Evolutionary conservation across 2,888 invertebrate genomes (phyloP), one percentile per base, ranked within the genome.

Genomic region (Hedya salicella): DNA sequence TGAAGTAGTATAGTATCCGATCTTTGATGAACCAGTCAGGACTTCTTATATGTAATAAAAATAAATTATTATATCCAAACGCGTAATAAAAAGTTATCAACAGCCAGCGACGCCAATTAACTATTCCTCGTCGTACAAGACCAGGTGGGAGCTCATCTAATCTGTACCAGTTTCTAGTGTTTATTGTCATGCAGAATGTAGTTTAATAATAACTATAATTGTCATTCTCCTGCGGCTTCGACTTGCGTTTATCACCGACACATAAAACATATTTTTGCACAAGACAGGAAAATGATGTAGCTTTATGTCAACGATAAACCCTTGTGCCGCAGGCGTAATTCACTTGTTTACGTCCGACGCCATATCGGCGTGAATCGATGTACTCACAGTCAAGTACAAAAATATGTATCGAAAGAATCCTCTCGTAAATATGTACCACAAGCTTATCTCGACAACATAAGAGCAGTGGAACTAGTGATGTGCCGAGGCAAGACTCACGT

Each of bases 151-250:
- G 25, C 25, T 4, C 14, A n/a, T 40, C 48, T 65, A 59, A 46
- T 32, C 25, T 39, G 14, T 32, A 14, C 14, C 17, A 46, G 46
- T 17, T 39, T 44, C 44, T 53, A 44, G 50, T 44, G 11, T 50
- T 64, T 52, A 17, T 21, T 46, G 39, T 40, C 46, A 62, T 36
- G 36, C 21, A 44, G 21, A 25, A 46, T 14, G 63, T 32, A 32
- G 56, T 57, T 40, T 32, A 59, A 40, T 40, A 48, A 54, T 54
- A 52, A 16, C 40, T 48, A 53, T 60, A 54, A 66, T 66, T 66
- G 50, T 57, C 11, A 21, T 53, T 48, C 53, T 53, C 36, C 6
- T 16, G 11, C 14, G 56, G 40, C 8, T 14, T 25, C n/a, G 21
- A n/a, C 6, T 19, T 19, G 19, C 53, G 11, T 54, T 54, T 54